A percentile compares a stretch with the other conserved stretches of the same genome.
phyloP scores from a whole-genome alignment of 2,797 vertebrate species.

The Gambelia wislizenii region DNA sequence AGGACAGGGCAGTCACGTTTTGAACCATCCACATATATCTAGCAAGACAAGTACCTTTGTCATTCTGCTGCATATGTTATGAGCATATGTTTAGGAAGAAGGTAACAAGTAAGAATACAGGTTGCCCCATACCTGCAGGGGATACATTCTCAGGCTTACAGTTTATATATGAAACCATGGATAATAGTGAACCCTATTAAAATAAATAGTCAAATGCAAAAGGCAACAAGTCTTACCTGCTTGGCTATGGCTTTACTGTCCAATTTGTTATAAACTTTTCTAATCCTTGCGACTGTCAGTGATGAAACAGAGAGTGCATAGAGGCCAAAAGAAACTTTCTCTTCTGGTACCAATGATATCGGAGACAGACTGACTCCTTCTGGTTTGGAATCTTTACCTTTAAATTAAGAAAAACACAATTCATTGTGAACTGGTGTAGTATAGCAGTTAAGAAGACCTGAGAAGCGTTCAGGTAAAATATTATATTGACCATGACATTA shows the following conservation, averaged over 20 bases:
- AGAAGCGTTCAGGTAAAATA: neutral
- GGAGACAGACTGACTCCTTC: slow-evolving; percentile 85
- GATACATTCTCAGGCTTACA: too few species aligned
- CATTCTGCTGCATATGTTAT: neutral
- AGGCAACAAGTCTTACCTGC: slow-evolving; percentile 81
- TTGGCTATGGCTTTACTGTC: slow-evolving; percentile 99
- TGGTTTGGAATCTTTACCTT: slow-evolving; percentile 94
- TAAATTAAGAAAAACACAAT: slow-evolving; percentile 49
- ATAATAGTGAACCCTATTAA: too few species aligned
- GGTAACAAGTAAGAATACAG: neutral
- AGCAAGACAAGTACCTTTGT: neutral
- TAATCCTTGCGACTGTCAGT: slow-evolving; percentile 95
- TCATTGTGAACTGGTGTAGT: slow-evolving; percentile 2
- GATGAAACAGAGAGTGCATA: slow-evolving; percentile 92
- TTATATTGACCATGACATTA: neutral
- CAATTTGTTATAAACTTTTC: slow-evolving; percentile 97
- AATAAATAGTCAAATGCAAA: neutral
- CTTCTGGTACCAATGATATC: slow-evolving; percentile 91
- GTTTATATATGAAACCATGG: too few species aligned
- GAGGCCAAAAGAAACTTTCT: slow-evolving; percentile 97
- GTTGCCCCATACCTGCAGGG: too few species aligned
- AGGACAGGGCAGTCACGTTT: neutral
- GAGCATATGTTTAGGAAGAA: neutral
- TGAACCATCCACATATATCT: neutral
- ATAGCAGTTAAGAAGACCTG: neutral